Evolutionary conservation across 2,888 invertebrate species (phyloP).

Genomic region (Hyalella azteca): DNA sequence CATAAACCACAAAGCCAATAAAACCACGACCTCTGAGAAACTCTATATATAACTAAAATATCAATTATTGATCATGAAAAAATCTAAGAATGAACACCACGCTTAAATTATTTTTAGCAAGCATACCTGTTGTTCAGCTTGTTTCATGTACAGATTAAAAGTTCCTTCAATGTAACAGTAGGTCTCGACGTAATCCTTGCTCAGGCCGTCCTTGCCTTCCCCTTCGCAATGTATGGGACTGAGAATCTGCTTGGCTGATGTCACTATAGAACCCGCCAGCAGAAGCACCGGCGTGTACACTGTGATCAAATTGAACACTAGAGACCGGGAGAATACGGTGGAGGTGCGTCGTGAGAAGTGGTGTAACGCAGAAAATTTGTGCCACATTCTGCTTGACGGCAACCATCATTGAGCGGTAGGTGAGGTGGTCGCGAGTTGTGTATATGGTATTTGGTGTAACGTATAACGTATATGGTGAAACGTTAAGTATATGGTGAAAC

Average conservation of each 20-base stretch:
- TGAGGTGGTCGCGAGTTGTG: too few species aligned
- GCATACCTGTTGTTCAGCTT: slow-evolving; percentile 56
- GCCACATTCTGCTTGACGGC: slow-evolving; percentile 54
- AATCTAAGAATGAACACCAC: neutral
- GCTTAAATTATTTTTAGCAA: slow-evolving; percentile 12
- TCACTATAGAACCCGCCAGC: slow-evolving; percentile 58
- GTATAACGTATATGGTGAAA: too few species aligned
- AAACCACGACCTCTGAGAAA: neutral
- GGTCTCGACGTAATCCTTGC: slow-evolving; percentile 58
- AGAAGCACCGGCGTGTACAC: slow-evolving; percentile 58
- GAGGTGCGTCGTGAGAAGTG: slow-evolving; percentile 57
- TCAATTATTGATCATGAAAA: neutral
- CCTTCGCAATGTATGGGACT: slow-evolving; percentile 58
- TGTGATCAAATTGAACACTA: slow-evolving; percentile 57
- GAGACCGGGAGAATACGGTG: slow-evolving; percentile 57
- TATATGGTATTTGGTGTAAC: too few species aligned
- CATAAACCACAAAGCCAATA: too few species aligned
- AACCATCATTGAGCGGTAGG: too few species aligned
- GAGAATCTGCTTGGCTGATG: slow-evolving; percentile 57
- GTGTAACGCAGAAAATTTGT: slow-evolving; percentile 58
- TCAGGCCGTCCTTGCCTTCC: slow-evolving; percentile 57
- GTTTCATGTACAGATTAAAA: slow-evolving; percentile 57
- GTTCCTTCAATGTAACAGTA: slow-evolving; percentile 58
- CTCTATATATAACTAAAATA: neutral
- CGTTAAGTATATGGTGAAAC: too few species aligned